A percentile compares a stretch with the other conserved stretches of the same genome.
These are phyloP conservation scores for Rostratula benghalensis DNA, from an alignment of 2,113 vertebrate genomes.

Conservation along the genomic window DNA sequence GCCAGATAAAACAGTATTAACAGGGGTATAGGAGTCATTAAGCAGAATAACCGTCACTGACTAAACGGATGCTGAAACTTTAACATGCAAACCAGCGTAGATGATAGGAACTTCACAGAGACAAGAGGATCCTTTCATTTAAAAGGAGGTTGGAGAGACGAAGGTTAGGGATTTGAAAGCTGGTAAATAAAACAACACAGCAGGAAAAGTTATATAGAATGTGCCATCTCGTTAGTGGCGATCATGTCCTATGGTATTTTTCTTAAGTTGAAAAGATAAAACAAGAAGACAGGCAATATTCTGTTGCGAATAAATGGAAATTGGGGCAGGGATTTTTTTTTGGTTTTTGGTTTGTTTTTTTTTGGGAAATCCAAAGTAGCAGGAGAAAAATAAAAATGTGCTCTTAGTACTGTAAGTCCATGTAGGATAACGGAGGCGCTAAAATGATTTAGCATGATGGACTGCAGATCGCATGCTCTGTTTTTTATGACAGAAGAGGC, in stretches of 20 bases:
- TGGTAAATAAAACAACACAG: conserved; percentile 73
- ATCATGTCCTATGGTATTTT: conserved; percentile 53
- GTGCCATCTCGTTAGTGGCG: conserved; percentile 47
- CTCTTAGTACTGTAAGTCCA: neutral
- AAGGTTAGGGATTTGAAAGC: conserved; percentile 66
- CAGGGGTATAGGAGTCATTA: conserved; percentile 61
- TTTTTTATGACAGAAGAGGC: neutral
- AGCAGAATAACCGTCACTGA: conserved; percentile 23
- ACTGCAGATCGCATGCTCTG: neutral
- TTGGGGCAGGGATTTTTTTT: neutral
- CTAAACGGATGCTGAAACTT: conserved; percentile 57
- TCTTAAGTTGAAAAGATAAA: conserved; percentile 62
- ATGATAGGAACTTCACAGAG: conserved; percentile 59
- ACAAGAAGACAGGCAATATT: conserved; percentile 47
- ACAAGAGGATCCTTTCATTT: conserved; percentile 64
- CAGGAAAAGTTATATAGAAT: conserved; percentile 20
- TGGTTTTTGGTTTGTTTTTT: neutral
- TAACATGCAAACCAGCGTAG: conserved; percentile 41
- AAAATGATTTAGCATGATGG: conserved; percentile 15
- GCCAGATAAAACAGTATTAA: conserved; percentile 58
- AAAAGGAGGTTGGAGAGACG: conserved; percentile 56
- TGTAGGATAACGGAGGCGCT: neutral
- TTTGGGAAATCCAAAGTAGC: conserved; percentile 32
- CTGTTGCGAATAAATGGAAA: conserved; percentile 57
- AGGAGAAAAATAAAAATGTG: conserved; percentile 5